phyloP scores from a whole-genome alignment of 2,797 vertebrate genomes.

The Epinephelus coioides region DNA sequence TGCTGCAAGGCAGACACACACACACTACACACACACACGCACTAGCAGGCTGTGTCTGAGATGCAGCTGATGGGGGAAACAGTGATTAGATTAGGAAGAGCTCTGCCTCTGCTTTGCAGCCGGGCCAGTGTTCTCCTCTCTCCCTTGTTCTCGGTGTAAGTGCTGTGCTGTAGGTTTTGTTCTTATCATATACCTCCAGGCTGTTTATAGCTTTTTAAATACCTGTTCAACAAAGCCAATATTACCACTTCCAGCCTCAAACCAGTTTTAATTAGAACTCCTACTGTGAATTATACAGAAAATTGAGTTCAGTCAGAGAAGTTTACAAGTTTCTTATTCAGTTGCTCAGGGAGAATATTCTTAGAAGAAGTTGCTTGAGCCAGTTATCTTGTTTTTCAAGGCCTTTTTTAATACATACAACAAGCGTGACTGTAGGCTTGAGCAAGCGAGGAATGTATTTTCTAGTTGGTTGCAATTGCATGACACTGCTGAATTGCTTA shows the following conservation, averaged over 20 bases:
- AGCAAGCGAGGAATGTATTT: conserved; percentile 23
- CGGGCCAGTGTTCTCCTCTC: conserved; percentile 46
- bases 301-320: conserved; percentile 58
- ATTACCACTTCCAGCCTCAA: conserved; percentile 70
- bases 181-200: conserved; percentile 74
- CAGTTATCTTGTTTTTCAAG: conserved; percentile 30
- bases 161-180: conserved; percentile 72
- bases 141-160: conserved; percentile 51
- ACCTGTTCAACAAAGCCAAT: conserved; percentile 82
- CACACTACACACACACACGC: conserved; percentile 15
- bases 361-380: conserved; percentile 23
- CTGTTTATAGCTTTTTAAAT: conserved; percentile 83
- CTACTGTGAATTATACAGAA: conserved; percentile 62
- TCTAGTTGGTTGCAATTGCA: conserved; percentile 14
- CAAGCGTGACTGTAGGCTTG: not conserved
- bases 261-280: conserved; percentile 75
- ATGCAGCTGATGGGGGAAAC: conserved; percentile 83
- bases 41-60: conserved; percentile 65
- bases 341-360: conserved; percentile 12
- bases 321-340: conserved; percentile 53
- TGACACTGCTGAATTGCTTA: conserved; percentile 61
- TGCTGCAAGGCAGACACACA: conserved; percentile 68
- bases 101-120: conserved; percentile 74
- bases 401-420: conserved; percentile 7
- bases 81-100: conserved; percentile 85